Evolutionary conservation across 2,888 invertebrate species (phyloP).

Genomic region (Saturnia pavonia): DNA sequence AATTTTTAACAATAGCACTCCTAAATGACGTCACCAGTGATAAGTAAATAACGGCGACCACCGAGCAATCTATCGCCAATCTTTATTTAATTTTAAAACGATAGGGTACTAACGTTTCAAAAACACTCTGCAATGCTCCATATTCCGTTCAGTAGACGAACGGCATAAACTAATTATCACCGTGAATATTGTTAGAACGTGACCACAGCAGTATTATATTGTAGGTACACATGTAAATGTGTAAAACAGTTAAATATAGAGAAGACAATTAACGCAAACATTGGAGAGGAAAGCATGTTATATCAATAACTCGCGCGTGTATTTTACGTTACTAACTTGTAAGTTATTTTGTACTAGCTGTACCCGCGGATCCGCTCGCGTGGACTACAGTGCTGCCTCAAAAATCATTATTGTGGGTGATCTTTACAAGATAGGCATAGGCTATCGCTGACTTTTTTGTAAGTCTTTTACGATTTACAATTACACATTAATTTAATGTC

Average conservation of each 20-base stretch:
- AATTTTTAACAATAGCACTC: neutral
- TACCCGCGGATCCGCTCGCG: too few relatives aligned
- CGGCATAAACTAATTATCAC: conserved; percentile 13
- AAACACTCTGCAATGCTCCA: neutral
- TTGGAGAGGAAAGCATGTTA: conserved; percentile 24
- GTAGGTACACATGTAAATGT: conserved; percentile 2
- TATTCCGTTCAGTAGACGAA: neutral
- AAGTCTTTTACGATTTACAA: too few relatives aligned
- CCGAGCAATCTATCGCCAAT: too few relatives aligned
- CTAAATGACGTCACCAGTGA: too few relatives aligned
- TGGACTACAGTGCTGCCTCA: too few relatives aligned
- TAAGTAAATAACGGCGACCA: too few relatives aligned
- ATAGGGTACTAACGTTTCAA: neutral
- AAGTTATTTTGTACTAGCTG: neutral
- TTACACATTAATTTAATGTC: too few relatives aligned
- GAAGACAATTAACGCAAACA: conserved; percentile 26
- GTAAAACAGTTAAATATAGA: conserved; percentile 21
- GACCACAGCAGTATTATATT: conserved; percentile 3
- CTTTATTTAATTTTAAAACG: too few relatives aligned
- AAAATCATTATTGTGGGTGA: too few relatives aligned
- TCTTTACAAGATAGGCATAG: too few relatives aligned
- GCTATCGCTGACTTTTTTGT: too few relatives aligned
- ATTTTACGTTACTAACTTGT: neutral
- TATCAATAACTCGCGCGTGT: conserved; percentile 9
- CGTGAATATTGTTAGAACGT: conserved; percentile 3